A percentile compares a stretch with the other conserved stretches of the same genome.
phyloP scores from a whole-genome alignment of 2,888 invertebrate genomes.

The Diadegma fenestrale region DNA sequence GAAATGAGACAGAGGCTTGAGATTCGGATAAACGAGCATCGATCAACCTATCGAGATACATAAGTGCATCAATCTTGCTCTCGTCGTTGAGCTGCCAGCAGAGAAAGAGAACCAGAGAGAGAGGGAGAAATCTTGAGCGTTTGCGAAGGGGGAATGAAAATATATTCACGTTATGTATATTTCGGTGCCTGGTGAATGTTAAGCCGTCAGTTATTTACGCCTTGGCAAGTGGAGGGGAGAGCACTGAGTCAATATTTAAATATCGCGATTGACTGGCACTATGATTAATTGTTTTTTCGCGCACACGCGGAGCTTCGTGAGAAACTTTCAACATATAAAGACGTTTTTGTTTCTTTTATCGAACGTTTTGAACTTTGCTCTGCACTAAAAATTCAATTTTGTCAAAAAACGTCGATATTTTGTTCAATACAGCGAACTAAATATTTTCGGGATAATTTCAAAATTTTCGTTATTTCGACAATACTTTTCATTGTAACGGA shows the following conservation, averaged over 20 bases:
- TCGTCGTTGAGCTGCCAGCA: slow-evolving; percentile 44
- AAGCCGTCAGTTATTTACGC: slow-evolving; percentile 74
- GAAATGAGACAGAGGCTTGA: slow-evolving; percentile 51
- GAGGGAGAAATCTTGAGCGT: slow-evolving; percentile 52
- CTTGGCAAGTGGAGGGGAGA: slow-evolving; percentile 62
- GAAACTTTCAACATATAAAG: slow-evolving; percentile 28
- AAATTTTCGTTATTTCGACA: too few relatives aligned
- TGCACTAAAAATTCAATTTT: too few relatives aligned
- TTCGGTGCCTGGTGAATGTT: slow-evolving; percentile 45
- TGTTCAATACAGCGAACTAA: too few relatives aligned
- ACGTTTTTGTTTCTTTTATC: neutral
- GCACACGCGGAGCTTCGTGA: slow-evolving; percentile 36
- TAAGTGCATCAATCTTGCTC: slow-evolving; percentile 82
- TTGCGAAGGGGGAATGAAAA: slow-evolving; percentile 62
- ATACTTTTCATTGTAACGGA: too few relatives aligned
- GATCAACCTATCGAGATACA: slow-evolving; percentile 77
- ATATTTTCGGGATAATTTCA: too few relatives aligned
- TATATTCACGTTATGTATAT: slow-evolving; percentile 51
- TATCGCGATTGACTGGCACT: slow-evolving; percentile 75
- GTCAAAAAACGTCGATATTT: too few relatives aligned
- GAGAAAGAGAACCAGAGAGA: slow-evolving; percentile 57
- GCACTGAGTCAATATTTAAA: slow-evolving; percentile 81
- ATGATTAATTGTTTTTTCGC: slow-evolving; percentile 75
- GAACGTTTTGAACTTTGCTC: too few relatives aligned
- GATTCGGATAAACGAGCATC: slow-evolving; percentile 74